Evolutionary conservation across 2,888 invertebrate genomes (phyloP).

Genomic region (Xestia rhomboidea): DNA sequence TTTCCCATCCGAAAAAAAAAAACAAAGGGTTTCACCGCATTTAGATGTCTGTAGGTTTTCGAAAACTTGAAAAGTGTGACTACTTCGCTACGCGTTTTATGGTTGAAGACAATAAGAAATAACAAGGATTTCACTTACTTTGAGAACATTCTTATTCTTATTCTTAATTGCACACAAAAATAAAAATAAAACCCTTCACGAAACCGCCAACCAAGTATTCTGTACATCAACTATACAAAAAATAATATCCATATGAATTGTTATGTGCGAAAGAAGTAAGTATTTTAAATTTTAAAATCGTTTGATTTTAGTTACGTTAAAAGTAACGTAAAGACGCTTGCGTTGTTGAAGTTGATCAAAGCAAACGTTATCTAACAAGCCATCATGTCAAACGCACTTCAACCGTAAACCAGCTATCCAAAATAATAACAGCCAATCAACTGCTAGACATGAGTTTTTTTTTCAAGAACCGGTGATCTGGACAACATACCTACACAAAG

Average conservation of each 20-base stretch:
- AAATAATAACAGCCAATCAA: not conserved
- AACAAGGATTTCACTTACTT: too few species aligned
- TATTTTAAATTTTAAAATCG: not conserved
- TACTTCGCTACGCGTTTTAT: too few species aligned
- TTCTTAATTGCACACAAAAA: too few species aligned
- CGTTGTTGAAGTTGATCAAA: not conserved
- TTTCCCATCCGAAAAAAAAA: too few species aligned
- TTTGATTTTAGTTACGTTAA: not conserved
- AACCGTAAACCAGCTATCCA: not conserved
- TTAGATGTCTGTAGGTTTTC: not conserved
- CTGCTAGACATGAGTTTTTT: not conserved
- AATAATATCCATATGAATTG: not conserved
- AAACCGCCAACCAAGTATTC: too few species aligned
- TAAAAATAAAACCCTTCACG: too few species aligned
- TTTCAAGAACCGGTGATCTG: not conserved
- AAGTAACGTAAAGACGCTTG: not conserved
- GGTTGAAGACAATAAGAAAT: too few species aligned
- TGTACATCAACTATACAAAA: not conserved
- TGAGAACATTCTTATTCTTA: too few species aligned
- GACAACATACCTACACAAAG: not conserved
- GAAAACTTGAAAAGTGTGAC: not conserved
- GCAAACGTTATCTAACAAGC: not conserved
- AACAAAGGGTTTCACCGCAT: too few species aligned
- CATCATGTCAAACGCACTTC: not conserved
- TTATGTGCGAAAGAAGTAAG: not conserved